Evolutionary conservation across 2,888 invertebrate genomes (phyloP).

Genomic region (Linyphia triangularis): DNA sequence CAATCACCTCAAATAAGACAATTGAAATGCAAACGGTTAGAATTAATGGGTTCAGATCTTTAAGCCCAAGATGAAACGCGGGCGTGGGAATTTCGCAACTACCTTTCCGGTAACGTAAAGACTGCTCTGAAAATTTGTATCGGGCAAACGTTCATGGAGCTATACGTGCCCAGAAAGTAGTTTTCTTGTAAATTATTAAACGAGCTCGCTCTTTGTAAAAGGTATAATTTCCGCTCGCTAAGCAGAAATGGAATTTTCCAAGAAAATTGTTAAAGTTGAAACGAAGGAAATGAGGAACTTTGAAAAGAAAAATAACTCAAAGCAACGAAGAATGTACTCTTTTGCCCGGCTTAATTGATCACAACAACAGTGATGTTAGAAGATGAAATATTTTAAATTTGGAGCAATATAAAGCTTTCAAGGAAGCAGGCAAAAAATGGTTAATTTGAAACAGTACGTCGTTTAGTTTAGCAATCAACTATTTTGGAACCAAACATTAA

Average conservation of each 20-base stretch:
- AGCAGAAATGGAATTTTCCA: neutral
- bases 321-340: neutral
- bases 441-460: no score
- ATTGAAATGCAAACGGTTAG: conserved; percentile 28
- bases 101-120: no score
- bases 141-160: neutral
- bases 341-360: neutral
- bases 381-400: no score
- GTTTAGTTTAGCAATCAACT: no score
- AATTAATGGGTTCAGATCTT: neutral
- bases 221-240: neutral
- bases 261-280: neutral
- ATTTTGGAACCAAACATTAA: no score
- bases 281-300: neutral
- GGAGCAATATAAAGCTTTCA: no score
- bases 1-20: neutral
- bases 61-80: neutral
- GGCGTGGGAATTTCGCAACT: neutral
- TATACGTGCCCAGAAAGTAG: neutral
- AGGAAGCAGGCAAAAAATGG: no score
- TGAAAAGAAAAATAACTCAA: neutral
- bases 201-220: neutral
- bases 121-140: neutral
- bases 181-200: neutral
- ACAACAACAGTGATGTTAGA: no score